Percentiles rank a stretch among this genome's conserved stretches.
These are phyloP conservation scores for Caranx ignobilis DNA, from an alignment of 2,113 vertebrate species.

Conservation along the genomic window DNA sequence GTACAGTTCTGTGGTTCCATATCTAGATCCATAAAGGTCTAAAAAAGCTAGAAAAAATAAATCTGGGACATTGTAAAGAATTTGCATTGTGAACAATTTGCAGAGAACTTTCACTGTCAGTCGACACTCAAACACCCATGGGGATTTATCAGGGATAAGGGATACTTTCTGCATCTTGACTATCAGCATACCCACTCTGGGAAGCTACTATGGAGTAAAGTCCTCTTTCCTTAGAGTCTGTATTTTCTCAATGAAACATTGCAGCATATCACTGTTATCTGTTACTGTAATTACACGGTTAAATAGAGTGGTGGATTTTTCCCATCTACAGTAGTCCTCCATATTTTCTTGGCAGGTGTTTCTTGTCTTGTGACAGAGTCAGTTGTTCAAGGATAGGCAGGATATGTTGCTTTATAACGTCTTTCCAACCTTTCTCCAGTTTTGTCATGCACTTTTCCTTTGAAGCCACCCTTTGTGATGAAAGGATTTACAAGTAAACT, in stretches of 20 bases:
- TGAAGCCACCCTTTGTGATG: slow-evolving; percentile 1
- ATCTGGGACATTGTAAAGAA: neutral
- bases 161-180: neutral
- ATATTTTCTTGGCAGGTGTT: neutral
- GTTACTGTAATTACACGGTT: neutral
- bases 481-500: slow-evolving; percentile 25
- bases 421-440: neutral
- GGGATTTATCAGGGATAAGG: neutral
- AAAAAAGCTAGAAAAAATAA: neutral
- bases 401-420: neutral
- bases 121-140: neutral
- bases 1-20: neutral
- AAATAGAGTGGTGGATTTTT: neutral
- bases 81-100: too few relatives aligned
- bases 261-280: neutral
- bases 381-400: neutral
- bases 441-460: neutral
- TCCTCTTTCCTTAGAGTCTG: neutral
- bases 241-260: neutral
- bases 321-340: neutral
- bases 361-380: neutral
- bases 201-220: neutral
- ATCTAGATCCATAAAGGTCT: neutral
- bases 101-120: neutral
- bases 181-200: neutral